Base-by-base conservation (phyloP, 1,140 invertebrate genomes). In the Trypoxylus dichotomus region DNA sequence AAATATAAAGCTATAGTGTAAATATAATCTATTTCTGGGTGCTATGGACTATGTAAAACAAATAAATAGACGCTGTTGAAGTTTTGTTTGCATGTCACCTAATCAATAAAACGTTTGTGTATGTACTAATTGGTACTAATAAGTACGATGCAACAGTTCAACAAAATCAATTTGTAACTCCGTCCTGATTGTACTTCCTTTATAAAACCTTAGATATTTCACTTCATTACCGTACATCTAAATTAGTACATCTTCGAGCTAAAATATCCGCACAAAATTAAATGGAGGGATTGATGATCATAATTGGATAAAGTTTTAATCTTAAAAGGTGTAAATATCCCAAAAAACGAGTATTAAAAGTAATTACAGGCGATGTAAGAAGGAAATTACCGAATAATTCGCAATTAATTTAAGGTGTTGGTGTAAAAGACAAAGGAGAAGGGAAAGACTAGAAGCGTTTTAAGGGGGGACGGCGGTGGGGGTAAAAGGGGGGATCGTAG, bases 331-430 rank as follows among this genome's bases (percentile, higher is more conserved):
- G 32, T 37, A 37, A 37, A 37, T 37, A 37, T 37, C 32, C 32
- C 32, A 37, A 47, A 47, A 47, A 47, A 42, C 41, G 41, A 47
- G 43, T 15, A 19, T 13, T 47, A 47, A 47, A 47, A 47, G 43
- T 47, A 47, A 47, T 47, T 47, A 47, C 13, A 47, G 13, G 15
- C n/a, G 43, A 47, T 47, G 60, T 63, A 63, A 37, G 25, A 27
- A 73, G n/a, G 71, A 73, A 73, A 73, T 73, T 73, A 27, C 29
- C 37, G 71, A 73, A 73, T 73, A 73, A 73, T 73, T 73, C 21
- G 71, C 71, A 41, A 73, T 73, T 73, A 73, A 73, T 73, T 73
- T 73, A n/a, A 25, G 29, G 71, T 73, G 37, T 63, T 24, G 60
- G 60, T 63, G 13, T 47, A 27, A 63, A 19, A 63, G 60, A 63